phyloP scores from a whole-genome alignment of 2,113 vertebrate species.

The Phylloscopus trochiloides region DNA sequence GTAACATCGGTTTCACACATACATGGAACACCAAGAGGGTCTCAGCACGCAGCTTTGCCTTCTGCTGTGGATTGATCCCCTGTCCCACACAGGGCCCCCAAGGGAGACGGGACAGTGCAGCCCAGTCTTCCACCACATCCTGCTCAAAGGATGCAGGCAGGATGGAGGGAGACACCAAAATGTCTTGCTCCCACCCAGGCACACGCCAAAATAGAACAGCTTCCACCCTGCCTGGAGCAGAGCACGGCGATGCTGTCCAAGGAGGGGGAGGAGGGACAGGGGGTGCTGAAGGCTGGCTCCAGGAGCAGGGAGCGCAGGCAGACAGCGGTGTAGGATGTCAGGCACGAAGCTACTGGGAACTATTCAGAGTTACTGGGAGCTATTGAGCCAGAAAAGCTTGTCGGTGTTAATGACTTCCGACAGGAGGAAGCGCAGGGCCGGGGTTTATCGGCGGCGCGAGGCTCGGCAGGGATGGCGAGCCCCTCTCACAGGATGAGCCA shows the following conservation, averaged over 20 bases:
- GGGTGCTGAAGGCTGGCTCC: not conserved
- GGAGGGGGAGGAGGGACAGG: not conserved
- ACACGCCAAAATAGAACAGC: not conserved
- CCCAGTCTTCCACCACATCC: not conserved
- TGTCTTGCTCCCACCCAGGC: rapidly evolving
- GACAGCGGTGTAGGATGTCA: not conserved
- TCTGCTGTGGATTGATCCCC: rapidly evolving
- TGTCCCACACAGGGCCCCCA: not conserved
- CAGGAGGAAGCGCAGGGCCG: not conserved
- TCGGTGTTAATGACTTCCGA: conserved; percentile 62
- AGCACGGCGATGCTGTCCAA: rapidly evolving
- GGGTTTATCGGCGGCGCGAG: not conserved
- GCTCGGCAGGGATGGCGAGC: rapidly evolving
- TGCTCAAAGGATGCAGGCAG: not conserved
- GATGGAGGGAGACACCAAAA: not conserved
- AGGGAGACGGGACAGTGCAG: rapidly evolving
- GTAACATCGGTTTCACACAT: not conserved
- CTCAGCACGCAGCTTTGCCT: not conserved
- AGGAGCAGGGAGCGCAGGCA: not conserved
- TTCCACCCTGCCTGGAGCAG: not conserved
- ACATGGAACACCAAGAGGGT: not conserved
- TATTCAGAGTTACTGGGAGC: not conserved
- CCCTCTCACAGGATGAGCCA: not conserved
- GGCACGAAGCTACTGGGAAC: not conserved
- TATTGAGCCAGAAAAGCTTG: conserved; percentile 49